These are phyloP conservation scores for Pampusana beccarii DNA, from an alignment of 2,113 vertebrate genomes.

Conservation along the genomic window DNA sequence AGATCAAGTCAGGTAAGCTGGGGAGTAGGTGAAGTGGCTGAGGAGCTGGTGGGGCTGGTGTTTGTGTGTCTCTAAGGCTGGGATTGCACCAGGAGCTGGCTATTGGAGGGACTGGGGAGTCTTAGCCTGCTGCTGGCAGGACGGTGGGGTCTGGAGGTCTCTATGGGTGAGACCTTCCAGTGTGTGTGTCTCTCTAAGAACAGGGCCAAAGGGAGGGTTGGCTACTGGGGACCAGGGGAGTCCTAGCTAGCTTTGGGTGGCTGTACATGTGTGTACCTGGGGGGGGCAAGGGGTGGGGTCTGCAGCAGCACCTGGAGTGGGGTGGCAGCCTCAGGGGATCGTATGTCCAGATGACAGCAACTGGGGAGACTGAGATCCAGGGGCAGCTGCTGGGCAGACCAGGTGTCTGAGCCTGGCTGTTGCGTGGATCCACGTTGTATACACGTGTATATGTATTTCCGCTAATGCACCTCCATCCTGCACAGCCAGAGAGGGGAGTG, in stretches of 20 bases:
- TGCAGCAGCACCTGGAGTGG: neutral
- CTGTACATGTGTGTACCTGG: too few relatives aligned
- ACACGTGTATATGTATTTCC: fast-evolving
- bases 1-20: neutral
- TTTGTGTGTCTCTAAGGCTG: neutral
- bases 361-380: neutral
- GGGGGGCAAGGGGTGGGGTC: neutral
- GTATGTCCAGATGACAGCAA: fast-evolving
- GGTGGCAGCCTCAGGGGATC: neutral
- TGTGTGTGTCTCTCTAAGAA: neutral
- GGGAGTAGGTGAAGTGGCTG: neutral
- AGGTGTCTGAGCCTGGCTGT: fast-evolving
- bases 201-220: fast-evolving
- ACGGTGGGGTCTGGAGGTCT: neutral
- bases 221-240: neutral
- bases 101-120: neutral
- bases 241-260: fast-evolving
- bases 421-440: neutral
- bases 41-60: neutral
- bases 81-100: neutral
- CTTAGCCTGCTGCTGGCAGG: neutral
- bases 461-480: neutral
- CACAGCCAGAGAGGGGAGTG: neutral
- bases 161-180: neutral
- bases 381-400: neutral